Conservation (phyloP, 2,888 invertebrate species). For the Agriopis aurantiaria region DNA sequence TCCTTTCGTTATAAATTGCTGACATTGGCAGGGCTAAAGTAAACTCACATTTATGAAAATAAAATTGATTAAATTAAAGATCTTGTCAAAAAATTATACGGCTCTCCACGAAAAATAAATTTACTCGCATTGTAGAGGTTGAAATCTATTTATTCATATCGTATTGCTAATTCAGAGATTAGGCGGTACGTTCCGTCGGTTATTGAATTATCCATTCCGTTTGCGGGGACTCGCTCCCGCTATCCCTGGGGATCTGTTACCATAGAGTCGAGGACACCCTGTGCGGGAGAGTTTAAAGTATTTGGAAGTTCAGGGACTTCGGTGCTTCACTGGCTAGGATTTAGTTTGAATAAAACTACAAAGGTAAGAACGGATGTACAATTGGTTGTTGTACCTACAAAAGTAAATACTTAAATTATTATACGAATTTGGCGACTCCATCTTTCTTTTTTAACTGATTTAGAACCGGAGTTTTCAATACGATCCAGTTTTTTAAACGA, state of each 20-base stretch:
- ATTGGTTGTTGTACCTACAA: too few relatives aligned
- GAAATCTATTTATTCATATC: slow-evolving; percentile 84
- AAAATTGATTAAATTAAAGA: not conserved
- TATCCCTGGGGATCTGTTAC: slow-evolving; percentile 65
- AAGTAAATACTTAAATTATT: too few relatives aligned
- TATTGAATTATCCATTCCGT: slow-evolving; percentile 85
- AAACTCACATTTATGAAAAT: too few relatives aligned
- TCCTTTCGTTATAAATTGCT: too few relatives aligned
- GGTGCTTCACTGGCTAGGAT: not conserved
- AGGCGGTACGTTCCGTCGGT: slow-evolving; percentile 80
- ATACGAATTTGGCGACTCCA: too few relatives aligned
- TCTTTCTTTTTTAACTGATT: too few relatives aligned
- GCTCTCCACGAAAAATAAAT: slow-evolving; percentile 26
- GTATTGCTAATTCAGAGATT: slow-evolving; percentile 85
- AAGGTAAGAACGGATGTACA: not conserved
- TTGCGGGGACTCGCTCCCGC: slow-evolving; percentile 64
- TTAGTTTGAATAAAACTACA: not conserved
- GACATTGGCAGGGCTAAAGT: too few relatives aligned
- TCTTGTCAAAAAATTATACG: not conserved
- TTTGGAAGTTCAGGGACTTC: slow-evolving; percentile 39
- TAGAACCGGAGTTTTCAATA: too few relatives aligned
- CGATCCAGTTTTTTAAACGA: too few relatives aligned
- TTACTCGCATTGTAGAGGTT: slow-evolving; percentile 44
- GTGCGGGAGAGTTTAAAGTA: slow-evolving; percentile 9
- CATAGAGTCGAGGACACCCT: slow-evolving; percentile 33